Evolutionary conservation across 1,140 invertebrate species (phyloP), one percentile per base, ranked within the genome.

Genomic region (Thaumatotibia leucotreta): DNA sequence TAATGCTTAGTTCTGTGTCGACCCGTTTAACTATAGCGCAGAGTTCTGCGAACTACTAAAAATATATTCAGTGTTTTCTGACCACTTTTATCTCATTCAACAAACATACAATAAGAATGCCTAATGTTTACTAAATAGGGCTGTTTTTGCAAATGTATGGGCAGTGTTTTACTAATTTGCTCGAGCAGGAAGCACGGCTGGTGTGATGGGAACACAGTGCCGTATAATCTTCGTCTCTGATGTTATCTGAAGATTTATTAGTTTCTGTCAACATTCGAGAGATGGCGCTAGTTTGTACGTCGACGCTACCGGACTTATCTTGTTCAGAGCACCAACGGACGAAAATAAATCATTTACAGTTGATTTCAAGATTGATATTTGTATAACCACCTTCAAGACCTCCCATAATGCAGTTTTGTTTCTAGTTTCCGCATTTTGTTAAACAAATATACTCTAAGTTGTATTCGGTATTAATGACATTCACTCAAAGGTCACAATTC

Each of bases 201-300:
- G 85, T 77, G 84, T 89, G 82, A 80, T 85, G 81, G 76, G 78
- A 82, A 78, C 79, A 78, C 80, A 84, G 72, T 70, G 85, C 81
- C 88, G 86, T 90, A 86, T 90, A 90, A 90, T 90, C 86, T 88
- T 78, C 73, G 78, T 77, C 78, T 89, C 77, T 89, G 88, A 90
- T 90, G 83, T 90, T 90, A 90, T 90, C 88, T 73, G 9, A 83
- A 82, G 88, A 90, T 90, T 90, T 90, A 90, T 89, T 88, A 86
- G 83, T 76, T 72, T 76, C 84, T 87, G 85, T 87, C 86, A 86
- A 84, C 88, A 75, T 69, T 76, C 84, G 77, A 81, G 79, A 90
- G 88, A 86, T 88, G 88, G 85, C 85, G 84, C 83, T 84, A 90
- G 31, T 17, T 27, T 23, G 35, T 83, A 86, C 85, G 79, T 87